A percentile compares a stretch with the other conserved stretches of the same genome.
Conservation (phyloP, 2,797 vertebrate species). For the Antrozous pallidus region DNA sequence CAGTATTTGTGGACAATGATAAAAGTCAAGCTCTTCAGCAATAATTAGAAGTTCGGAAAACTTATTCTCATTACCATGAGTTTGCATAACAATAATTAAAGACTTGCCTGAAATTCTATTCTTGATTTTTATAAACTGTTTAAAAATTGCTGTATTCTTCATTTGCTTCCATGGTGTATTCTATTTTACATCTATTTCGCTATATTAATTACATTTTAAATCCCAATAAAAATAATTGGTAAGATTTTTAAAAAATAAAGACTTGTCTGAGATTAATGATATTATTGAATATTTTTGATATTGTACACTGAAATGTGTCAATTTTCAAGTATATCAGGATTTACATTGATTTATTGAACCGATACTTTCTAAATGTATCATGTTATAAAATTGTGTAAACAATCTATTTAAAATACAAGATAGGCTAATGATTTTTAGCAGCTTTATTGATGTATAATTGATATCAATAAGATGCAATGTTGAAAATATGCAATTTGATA, state of each 20-base stretch:
- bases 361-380: not conserved
- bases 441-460: not conserved
- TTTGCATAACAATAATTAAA: conserved; percentile 11
- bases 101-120: not conserved
- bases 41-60: conserved; percentile 17
- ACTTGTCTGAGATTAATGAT: not conserved
- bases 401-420: not conserved
- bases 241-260: not conserved
- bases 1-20: not conserved
- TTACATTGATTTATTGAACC: not conserved
- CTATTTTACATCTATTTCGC: not conserved
- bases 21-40: conserved; percentile 15
- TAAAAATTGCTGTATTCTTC: not conserved
- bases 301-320: not conserved
- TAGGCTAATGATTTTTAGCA: not conserved
- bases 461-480: not conserved
- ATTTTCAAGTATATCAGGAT: not conserved
- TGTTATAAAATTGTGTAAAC: conserved; percentile 17
- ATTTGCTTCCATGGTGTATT: not conserved
- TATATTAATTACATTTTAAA: not conserved
- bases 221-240: not conserved
- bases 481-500: not conserved
- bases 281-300: not conserved
- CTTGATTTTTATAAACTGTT: not conserved
- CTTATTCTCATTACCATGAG: not conserved